Conservation (phyloP, 2,797 vertebrate species). For the Diplodus sargus region DNA sequence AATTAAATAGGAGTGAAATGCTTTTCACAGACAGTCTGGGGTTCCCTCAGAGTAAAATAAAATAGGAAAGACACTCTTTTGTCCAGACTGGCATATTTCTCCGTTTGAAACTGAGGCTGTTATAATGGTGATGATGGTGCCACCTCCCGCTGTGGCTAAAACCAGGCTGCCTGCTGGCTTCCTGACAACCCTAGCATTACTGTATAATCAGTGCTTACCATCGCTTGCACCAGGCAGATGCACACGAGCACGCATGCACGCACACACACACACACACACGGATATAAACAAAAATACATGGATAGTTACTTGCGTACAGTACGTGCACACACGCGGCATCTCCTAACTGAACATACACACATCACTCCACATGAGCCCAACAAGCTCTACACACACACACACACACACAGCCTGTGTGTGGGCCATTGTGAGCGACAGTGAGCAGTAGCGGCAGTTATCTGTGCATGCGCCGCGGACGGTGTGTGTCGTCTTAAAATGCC, state of each 20-base stretch:
- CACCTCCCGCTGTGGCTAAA: slow-evolving; percentile 74
- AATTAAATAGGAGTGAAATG: slow-evolving; percentile 44
- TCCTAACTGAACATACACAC: not conserved
- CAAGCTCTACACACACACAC: slow-evolving; percentile 12
- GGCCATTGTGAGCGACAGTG: slow-evolving; percentile 71
- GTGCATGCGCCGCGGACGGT: slow-evolving; percentile 41
- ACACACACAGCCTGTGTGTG: slow-evolving; percentile 64
- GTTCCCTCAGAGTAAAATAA: slow-evolving; percentile 48
- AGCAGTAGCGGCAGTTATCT: slow-evolving; percentile 63
- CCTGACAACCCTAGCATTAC: slow-evolving; percentile 79
- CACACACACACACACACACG: not conserved
- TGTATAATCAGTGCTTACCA: slow-evolving; percentile 74
- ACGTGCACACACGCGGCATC: not conserved
- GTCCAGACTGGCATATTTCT: slow-evolving; percentile 56
- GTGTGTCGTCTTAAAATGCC: slow-evolving; percentile 73
- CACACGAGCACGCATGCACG: slow-evolving; percentile 30
- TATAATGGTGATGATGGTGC: slow-evolving; percentile 68
- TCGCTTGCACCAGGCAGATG: slow-evolving; percentile 42
- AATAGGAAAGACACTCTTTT: slow-evolving; percentile 39
- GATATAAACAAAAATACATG: slow-evolving; percentile 48
- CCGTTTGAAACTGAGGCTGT: slow-evolving; percentile 63
- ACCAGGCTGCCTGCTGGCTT: slow-evolving; percentile 81
- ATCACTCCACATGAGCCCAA: slow-evolving; percentile 30
- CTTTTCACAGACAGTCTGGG: slow-evolving; percentile 42
- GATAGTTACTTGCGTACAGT: slow-evolving; percentile 15